Percentiles rank a stretch among this genome's conserved stretches.
Evolutionary conservation across 2,113 vertebrate genomes (phyloP).

Genomic region (Albula goreensis): DNA sequence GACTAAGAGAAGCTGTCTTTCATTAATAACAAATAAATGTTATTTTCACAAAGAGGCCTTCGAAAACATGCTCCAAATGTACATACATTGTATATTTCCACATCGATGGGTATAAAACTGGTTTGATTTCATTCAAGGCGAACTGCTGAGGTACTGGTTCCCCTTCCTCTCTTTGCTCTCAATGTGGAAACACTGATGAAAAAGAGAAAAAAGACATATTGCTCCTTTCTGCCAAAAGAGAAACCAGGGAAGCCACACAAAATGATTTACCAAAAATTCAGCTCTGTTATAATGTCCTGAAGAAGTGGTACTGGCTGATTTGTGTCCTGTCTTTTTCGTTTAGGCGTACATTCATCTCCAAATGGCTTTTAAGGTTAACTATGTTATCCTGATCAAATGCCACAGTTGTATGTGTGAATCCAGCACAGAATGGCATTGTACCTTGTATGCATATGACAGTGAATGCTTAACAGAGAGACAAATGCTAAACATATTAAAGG

Average conservation of each 20-base stretch:
- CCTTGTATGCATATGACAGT: too few species aligned
- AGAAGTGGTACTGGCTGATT: conserved; percentile 12
- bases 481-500: too few species aligned
- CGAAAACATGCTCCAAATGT: background rate
- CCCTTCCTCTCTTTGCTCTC: conserved; percentile 1
- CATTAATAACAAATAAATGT: background rate
- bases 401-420: too few species aligned
- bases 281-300: conserved; percentile 3
- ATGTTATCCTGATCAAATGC: too few species aligned
- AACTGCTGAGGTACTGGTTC: background rate
- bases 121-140: too few species aligned
- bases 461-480: too few species aligned
- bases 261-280: background rate
- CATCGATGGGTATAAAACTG: background rate
- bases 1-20: too few species aligned
- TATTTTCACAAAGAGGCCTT: background rate
- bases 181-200: background rate
- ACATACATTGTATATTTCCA: conserved; percentile 1
- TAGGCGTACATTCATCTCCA: too few species aligned
- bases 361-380: background rate
- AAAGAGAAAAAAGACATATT: background rate
- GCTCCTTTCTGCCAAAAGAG: background rate
- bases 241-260: background rate
- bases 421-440: too few species aligned
- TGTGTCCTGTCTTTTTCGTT: background rate